A percentile compares a stretch with the other conserved stretches of the same genome.
Evolutionary conservation across 2,113 vertebrate species (phyloP).

Genomic region (Nothobranchius kuhntae): DNA sequence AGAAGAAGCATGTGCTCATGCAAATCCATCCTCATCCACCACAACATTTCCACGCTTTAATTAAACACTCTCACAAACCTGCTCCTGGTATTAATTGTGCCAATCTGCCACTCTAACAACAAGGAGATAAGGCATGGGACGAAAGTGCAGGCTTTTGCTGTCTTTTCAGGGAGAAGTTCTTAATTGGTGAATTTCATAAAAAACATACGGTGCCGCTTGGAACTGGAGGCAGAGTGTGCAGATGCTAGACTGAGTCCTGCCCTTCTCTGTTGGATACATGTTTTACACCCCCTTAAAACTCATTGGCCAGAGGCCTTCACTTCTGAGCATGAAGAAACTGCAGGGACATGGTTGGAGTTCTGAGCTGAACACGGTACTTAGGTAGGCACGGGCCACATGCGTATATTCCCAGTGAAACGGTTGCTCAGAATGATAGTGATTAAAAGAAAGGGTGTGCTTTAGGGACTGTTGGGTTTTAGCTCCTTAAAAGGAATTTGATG

Average conservation of each 20-base stretch:
- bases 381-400: conserved; percentile 23
- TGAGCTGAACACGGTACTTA: conserved; percentile 18
- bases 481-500: conserved; percentile 73
- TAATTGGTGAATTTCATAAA: conserved; percentile 66
- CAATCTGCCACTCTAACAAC: conserved; percentile 61
- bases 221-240: conserved; percentile 44
- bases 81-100: conserved; percentile 67
- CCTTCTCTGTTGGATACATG: conserved; percentile 45
- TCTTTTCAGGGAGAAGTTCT: conserved; percentile 43
- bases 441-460: conserved; percentile 35
- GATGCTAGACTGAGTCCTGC: conserved; percentile 40
- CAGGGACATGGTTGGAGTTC: conserved; percentile 26
- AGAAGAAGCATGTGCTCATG: conserved; percentile 44
- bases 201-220: conserved; percentile 55
- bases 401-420: conserved; percentile 22
- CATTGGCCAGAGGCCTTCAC: conserved; percentile 54
- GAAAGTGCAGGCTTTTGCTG: conserved; percentile 29
- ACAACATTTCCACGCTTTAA: conserved; percentile 72
- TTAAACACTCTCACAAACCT: conserved; percentile 71
- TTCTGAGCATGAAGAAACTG: conserved; percentile 26
- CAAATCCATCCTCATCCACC: conserved; percentile 59
- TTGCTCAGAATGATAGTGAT: conserved; percentile 37
- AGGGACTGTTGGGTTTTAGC: conserved; percentile 41
- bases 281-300: conserved; percentile 56
- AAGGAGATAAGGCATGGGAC: conserved; percentile 45